phyloP scores from a whole-genome alignment of 1,140 invertebrate species.

The Microvelia longipes region DNA sequence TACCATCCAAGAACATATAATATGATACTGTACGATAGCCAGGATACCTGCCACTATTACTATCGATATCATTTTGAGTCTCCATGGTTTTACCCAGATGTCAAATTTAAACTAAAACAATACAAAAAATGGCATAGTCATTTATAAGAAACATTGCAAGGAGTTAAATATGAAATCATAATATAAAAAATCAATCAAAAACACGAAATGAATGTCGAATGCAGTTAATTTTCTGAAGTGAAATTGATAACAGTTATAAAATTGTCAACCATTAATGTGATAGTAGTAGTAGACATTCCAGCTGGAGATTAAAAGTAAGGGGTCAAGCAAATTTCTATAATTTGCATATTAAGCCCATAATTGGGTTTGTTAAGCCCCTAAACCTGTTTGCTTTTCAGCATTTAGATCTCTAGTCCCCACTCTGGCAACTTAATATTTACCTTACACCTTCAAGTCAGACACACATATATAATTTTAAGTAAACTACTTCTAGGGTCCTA shows the following conservation, averaged over 20 bases:
- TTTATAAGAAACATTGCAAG: background rate
- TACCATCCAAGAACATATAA: slow-evolving; percentile 13
- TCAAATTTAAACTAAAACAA: slow-evolving; percentile 6
- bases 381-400: no score
- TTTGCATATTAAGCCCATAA: no score
- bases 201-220: background rate
- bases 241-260: background rate
- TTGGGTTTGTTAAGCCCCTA: no score
- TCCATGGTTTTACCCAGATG: slow-evolving; percentile 10
- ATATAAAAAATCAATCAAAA: background rate
- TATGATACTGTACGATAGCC: slow-evolving; percentile 13
- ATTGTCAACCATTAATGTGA: no score
- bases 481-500: no score
- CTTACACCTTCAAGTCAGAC: no score
- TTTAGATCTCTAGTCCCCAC: no score
- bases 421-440: no score
- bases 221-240: background rate
- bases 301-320: no score
- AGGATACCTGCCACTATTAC: slow-evolving; percentile 10
- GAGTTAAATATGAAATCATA: background rate
- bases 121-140: background rate
- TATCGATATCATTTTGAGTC: slow-evolving; percentile 13
- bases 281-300: no score
- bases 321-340: no score
- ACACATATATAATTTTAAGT: no score